phyloP scores from a whole-genome alignment of 1,140 invertebrate species.

The Parapsyche elsis region DNA sequence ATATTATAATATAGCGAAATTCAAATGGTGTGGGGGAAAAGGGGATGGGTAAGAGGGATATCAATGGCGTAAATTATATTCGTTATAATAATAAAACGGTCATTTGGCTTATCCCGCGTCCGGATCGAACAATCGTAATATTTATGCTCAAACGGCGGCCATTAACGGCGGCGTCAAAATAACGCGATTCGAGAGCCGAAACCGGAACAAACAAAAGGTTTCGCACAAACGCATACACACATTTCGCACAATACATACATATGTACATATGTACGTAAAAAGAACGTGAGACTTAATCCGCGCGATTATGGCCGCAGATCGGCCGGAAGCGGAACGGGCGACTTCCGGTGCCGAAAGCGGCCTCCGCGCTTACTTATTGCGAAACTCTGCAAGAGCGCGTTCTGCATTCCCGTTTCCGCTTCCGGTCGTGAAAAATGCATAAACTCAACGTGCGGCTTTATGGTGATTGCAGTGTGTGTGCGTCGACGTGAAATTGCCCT shows the following conservation, averaged over 20 bases:
- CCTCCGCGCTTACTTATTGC: background rate
- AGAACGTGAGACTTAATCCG: too few species aligned
- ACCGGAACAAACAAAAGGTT: too few species aligned
- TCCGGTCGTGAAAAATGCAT: slow-evolving; percentile 24
- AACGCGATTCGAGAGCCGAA: too few species aligned
- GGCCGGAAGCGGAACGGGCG: background rate
- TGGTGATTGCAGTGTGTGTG: background rate
- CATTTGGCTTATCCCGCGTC: background rate
- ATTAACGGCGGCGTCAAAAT: too few species aligned
- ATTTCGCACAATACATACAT: too few species aligned
- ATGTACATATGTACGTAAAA: too few species aligned
- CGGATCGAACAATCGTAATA: background rate
- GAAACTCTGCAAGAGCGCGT: background rate
- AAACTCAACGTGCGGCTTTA: slow-evolving; percentile 2
- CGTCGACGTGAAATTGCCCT: slow-evolving; percentile 2
- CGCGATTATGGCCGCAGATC: background rate
- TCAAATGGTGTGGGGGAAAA: too few species aligned
- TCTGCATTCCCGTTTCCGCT: background rate
- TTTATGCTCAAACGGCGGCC: too few species aligned
- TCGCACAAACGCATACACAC: too few species aligned
- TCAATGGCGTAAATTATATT: background rate
- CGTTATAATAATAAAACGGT: slow-evolving; percentile 27
- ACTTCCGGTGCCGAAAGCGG: background rate
- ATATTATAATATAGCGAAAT: too few species aligned
- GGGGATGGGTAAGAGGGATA: too few species aligned